These are phyloP conservation scores for Squalus acanthias DNA, from an alignment of 2,797 vertebrate species.

Conservation along the genomic window DNA sequence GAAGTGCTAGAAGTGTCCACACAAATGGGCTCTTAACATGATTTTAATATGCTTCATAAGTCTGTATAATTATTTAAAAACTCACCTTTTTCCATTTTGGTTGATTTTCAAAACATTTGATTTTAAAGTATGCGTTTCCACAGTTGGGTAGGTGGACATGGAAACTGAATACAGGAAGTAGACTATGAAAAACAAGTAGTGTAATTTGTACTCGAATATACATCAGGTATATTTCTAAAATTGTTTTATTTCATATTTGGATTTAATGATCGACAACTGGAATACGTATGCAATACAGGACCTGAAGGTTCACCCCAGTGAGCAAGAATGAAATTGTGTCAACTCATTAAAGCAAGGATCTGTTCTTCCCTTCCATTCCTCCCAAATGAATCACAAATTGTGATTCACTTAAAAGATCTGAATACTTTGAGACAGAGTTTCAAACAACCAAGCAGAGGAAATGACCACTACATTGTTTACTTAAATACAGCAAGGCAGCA, in stretches of 20 bases:
- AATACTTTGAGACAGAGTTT: not conserved
- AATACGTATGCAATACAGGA: not conserved
- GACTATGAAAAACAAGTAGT: not conserved
- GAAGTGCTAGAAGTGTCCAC: not conserved
- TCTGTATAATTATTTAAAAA: not conserved
- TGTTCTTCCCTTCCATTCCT: not conserved
- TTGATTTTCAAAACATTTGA: not conserved
- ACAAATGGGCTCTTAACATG: not conserved
- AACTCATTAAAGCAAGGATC: not conserved
- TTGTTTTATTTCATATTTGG: not conserved
- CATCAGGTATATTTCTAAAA: not conserved
- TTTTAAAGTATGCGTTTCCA: not conserved
- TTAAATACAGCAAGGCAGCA: not conserved
- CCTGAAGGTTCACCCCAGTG: not conserved
- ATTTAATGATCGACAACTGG: not conserved
- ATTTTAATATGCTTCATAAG: conserved; percentile 3
- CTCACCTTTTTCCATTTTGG: not conserved
- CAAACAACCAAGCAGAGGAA: not conserved
- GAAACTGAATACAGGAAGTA: not conserved
- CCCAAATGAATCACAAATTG: not conserved
- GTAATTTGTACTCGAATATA: not conserved
- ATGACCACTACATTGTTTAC: not conserved
- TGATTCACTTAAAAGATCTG: not conserved
- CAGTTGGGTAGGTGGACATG: not conserved
- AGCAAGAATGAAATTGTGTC: not conserved